Conservation (phyloP, 2,888 invertebrate species). For the Anoncus sp. region DNA sequence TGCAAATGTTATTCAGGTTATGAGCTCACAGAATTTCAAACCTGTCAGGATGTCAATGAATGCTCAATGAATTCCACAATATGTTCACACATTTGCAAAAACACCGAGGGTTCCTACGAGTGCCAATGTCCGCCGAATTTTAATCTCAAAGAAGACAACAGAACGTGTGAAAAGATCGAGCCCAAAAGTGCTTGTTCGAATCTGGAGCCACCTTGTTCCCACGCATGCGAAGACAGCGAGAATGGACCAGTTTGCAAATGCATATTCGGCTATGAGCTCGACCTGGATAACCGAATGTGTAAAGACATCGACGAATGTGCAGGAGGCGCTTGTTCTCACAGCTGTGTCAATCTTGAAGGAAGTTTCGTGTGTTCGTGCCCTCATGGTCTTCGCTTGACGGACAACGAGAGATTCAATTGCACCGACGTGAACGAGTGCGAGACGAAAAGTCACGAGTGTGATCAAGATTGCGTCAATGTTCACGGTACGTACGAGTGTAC, state of each 20-base stretch:
- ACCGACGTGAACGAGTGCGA: slow-evolving; percentile 68
- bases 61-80: slow-evolving; percentile 83
- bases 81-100: slow-evolving; percentile 85
- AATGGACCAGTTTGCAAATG: slow-evolving; percentile 84
- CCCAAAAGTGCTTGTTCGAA: slow-evolving; percentile 71
- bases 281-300: slow-evolving; percentile 80
- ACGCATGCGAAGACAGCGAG: slow-evolving; percentile 76
- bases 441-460: slow-evolving; percentile 76
- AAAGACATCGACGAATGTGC: slow-evolving; percentile 85
- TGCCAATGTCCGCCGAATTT: slow-evolving; percentile 81
- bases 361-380: slow-evolving; percentile 84
- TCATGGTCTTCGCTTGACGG: slow-evolving; percentile 77
- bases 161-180: slow-evolving; percentile 71
- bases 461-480: slow-evolving; percentile 83
- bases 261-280: slow-evolving; percentile 83
- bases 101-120: slow-evolving; percentile 83
- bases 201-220: slow-evolving; percentile 69
- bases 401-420: slow-evolving; percentile 70
- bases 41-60: slow-evolving; percentile 85
- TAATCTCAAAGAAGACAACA: slow-evolving; percentile 70
- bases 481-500: slow-evolving; percentile 85
- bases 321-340: slow-evolving; percentile 84
- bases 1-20: slow-evolving; percentile 86
- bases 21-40: slow-evolving; percentile 79
- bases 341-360: slow-evolving; percentile 85